Evolutionary conservation across 2,888 invertebrate genomes (phyloP).

Genomic region (Drosophila seclusa): DNA sequence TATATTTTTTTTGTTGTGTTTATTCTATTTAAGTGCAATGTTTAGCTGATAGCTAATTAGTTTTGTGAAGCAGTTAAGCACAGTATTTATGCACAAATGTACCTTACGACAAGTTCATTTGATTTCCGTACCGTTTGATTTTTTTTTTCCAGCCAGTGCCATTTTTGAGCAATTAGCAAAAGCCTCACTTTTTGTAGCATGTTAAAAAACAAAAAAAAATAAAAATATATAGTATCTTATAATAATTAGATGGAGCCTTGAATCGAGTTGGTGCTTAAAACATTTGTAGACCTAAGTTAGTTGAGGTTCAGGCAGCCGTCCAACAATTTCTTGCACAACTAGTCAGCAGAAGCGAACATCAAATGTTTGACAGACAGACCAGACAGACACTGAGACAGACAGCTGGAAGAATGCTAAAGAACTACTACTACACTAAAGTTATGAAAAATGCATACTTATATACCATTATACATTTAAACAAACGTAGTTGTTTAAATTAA

Average conservation of each 20-base stretch:
- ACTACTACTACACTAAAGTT: slow-evolving; percentile 34
- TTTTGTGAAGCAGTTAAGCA: slow-evolving; percentile 55
- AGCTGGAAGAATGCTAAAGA: slow-evolving; percentile 70
- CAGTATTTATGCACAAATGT: slow-evolving; percentile 80
- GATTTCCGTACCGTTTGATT: slow-evolving; percentile 71
- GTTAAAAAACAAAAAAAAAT: slow-evolving; percentile 21
- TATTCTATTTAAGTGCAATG: slow-evolving; percentile 57
- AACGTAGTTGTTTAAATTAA: slow-evolving; percentile 1
- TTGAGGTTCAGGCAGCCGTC: slow-evolving; percentile 61
- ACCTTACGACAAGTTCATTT: slow-evolving; percentile 65
- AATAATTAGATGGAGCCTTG: slow-evolving; percentile 64
- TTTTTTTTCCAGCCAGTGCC: slow-evolving; percentile 78
- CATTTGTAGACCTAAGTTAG: slow-evolving; percentile 60
- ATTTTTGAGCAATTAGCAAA: slow-evolving; percentile 52
- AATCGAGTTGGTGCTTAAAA: slow-evolving; percentile 79
- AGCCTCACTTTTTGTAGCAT: slow-evolving; percentile 42
- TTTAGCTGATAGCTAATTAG: slow-evolving; percentile 53
- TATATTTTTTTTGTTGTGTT: slow-evolving; percentile 25
- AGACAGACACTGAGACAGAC: slow-evolving; percentile 42
- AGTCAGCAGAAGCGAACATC: slow-evolving; percentile 61
- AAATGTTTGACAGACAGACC: slow-evolving; percentile 35
- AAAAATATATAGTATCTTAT: slow-evolving; percentile 16
- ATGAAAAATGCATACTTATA: slow-evolving; percentile 13
- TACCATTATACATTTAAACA: slow-evolving; percentile 4
- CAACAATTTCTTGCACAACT: slow-evolving; percentile 66